Evolutionary conservation across 2,888 invertebrate species (phyloP).

Genomic region (Macrosoma leucophasiata): DNA sequence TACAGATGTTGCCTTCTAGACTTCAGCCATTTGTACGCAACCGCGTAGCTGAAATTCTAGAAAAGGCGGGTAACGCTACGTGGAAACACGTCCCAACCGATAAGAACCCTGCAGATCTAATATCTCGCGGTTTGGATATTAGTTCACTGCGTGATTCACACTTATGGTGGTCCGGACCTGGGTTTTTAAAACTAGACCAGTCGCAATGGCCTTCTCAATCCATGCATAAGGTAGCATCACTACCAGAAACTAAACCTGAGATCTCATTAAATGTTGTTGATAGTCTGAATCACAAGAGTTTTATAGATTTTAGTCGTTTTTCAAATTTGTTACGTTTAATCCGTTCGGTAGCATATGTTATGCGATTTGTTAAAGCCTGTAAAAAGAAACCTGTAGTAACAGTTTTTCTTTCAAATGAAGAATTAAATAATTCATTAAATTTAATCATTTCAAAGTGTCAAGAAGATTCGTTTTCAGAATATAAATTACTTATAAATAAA

Average conservation of each 20-base stretch:
- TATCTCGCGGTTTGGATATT: slow-evolving; percentile 11
- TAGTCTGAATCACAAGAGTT: background rate
- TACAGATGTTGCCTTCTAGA: no score
- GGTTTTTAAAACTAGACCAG: background rate
- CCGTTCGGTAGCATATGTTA: background rate
- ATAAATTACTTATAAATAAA: slow-evolving; percentile 8
- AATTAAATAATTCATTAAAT: slow-evolving; percentile 6
- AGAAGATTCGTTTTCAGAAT: slow-evolving; percentile 9
- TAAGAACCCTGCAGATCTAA: slow-evolving; percentile 9
- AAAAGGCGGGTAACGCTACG: background rate
- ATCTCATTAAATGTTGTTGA: background rate
- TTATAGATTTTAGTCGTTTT: slow-evolving; percentile 10
- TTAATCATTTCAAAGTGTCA: background rate
- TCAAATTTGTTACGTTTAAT: slow-evolving; percentile 10
- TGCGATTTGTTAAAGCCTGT: background rate
- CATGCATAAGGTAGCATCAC: no score
- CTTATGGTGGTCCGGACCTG: slow-evolving; percentile 10
- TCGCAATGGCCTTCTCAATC: no score
- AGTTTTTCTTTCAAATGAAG: slow-evolving; percentile 1
- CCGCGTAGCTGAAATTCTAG: background rate
- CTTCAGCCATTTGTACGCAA: no score
- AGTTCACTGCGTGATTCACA: background rate
- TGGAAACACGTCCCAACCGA: slow-evolving; percentile 10
- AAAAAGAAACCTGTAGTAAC: background rate
- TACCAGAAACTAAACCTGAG: background rate